phyloP scores from a whole-genome alignment of 2,888 invertebrate species.

The Aporophyla lueneburgensis region DNA sequence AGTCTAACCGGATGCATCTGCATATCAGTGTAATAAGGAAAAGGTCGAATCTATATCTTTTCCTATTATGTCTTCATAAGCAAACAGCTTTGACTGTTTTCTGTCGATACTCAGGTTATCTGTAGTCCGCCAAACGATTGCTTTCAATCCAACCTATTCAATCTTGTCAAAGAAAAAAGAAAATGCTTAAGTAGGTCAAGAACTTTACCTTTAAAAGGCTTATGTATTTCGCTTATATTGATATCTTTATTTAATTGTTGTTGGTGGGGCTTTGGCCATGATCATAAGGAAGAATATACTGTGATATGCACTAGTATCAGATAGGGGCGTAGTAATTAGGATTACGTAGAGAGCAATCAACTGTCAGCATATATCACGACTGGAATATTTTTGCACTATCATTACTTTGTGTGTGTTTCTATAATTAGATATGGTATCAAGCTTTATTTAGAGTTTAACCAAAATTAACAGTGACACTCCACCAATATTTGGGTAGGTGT shows the following conservation, averaged over 20 bases:
- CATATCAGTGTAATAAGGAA: background rate
- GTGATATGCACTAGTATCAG: background rate
- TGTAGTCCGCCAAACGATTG: background rate
- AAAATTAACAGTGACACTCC: slow-evolving; percentile 20
- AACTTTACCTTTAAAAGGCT: slow-evolving; percentile 10
- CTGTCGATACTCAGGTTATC: slow-evolving; percentile 4
- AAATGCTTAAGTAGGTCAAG: slow-evolving; percentile 18
- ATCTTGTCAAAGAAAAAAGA: background rate
- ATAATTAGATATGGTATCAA: slow-evolving; percentile 40
- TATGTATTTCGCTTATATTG: background rate
- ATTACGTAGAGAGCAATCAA: background rate
- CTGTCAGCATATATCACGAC: slow-evolving; percentile 8
- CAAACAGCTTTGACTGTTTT: background rate
- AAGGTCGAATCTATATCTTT: no score
- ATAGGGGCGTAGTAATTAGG: background rate
- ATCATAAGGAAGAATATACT: background rate
- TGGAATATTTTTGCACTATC: background rate
- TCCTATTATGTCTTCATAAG: background rate
- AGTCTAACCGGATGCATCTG: no score
- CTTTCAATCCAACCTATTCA: slow-evolving; percentile 14
- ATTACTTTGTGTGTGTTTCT: slow-evolving; percentile 26
- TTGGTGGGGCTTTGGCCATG: background rate
- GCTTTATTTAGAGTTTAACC: slow-evolving; percentile 34
- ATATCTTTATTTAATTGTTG: background rate
- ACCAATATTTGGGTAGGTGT: slow-evolving; percentile 30